These are phyloP conservation scores for Vollenhovia emeryi DNA, from an alignment of 1,140 invertebrate genomes.

Conservation along the genomic window DNA sequence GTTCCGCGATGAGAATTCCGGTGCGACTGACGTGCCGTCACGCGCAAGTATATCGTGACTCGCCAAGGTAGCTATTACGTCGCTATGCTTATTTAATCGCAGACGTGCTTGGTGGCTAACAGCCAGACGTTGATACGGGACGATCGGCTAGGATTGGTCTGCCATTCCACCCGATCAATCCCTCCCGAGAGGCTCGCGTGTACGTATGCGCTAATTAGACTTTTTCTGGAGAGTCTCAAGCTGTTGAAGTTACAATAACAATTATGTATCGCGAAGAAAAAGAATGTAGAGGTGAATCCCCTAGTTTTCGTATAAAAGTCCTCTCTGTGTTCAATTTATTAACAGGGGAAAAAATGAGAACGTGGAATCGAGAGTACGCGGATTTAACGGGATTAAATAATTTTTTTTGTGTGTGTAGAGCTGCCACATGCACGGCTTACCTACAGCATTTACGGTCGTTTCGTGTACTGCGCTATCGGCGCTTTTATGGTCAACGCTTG, in stretches of 20 bases:
- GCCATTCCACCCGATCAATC: not conserved
- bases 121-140: slow-evolving; percentile 18
- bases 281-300: not conserved
- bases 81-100: slow-evolving; percentile 53
- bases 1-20: slow-evolving; percentile 26
- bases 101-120: slow-evolving; percentile 27
- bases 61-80: slow-evolving; percentile 54
- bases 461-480: slow-evolving; percentile 23
- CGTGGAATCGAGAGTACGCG: slow-evolving; percentile 13
- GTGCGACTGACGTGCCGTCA: slow-evolving; percentile 26
- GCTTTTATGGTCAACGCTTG: slow-evolving; percentile 55
- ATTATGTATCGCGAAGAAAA: not conserved
- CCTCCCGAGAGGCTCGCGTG: not conserved
- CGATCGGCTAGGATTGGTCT: not conserved
- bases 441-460: slow-evolving; percentile 17
- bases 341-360: slow-evolving; percentile 11
- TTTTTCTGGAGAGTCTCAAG: not conserved
- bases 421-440: not conserved
- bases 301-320: not conserved
- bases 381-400: slow-evolving; percentile 62
- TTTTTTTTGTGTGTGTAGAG: slow-evolving; percentile 13
- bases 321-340: not conserved
- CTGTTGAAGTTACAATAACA: not conserved
- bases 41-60: slow-evolving; percentile 49
- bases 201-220: not conserved